Base-by-base conservation (phyloP, 2,888 invertebrate species). In the Clepsis dumicolana region DNA sequence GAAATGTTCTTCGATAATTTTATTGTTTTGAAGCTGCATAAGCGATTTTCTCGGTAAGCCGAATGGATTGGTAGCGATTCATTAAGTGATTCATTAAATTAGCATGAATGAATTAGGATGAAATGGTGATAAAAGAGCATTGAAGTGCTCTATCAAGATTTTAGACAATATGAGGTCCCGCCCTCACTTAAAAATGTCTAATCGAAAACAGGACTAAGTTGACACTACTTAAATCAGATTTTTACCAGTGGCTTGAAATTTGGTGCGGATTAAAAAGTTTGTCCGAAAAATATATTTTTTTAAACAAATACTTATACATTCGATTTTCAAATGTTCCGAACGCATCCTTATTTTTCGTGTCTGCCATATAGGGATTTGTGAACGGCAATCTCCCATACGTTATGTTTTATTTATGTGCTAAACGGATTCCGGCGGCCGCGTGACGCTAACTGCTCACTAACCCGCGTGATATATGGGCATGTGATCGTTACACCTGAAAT, bases 391-490 rank as follows among this genome's bases (percentile, higher is more conserved):
- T 60, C 52, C 29, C 18, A 60, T 44, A 44, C 16, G 53, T 65
- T 60, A 67, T 63, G 56, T 63, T 67, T 67, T 67, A 62, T 67
- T 66, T 62, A 67, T 62, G 48, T 18, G 35, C 56, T 18, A 21
- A 48, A 25, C 54, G 54, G 35, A 61, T 38, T 29, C 61, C 56
- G 32, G 25, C 48, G 18, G 27, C 53, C 59, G 44, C 32, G 18
- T 66, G 56, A 62, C 62, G 62, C 50, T 57, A 63, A 67, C 67
- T 67, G 67, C 66, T 35, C 65, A 60, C 44, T 62, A 56, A 62
- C 52, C 18, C 56, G 27, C 32, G 27, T 67, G 62, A 67, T 56
- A 63, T 63, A 63, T 57, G 38, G 57, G 10, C 8, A 12, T 25
- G 57, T 14, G 56, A 56, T 48, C 66, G 62, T 67, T 50, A 32